Evolutionary conservation across 2,888 invertebrate genomes (phyloP).

Genomic region (Polydrusus pterygomalis): DNA sequence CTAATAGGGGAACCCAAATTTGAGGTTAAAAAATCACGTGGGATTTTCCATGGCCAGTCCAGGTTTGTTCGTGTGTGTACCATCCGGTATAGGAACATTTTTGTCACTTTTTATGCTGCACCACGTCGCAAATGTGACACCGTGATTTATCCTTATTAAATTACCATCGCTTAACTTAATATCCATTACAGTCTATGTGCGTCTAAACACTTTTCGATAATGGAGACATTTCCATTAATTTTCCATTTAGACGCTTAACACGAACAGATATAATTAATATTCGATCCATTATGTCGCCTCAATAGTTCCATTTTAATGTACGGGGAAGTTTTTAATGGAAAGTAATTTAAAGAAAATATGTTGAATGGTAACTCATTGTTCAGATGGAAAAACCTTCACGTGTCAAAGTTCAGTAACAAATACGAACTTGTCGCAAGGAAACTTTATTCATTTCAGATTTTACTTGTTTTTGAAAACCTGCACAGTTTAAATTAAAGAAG

Average conservation of each 20-base stretch:
- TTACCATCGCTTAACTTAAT: not conserved
- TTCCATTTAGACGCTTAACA: constrained; percentile 11
- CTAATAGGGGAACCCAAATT: too few relatives aligned
- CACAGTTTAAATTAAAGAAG: too few relatives aligned
- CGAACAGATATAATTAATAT: constrained; percentile 7
- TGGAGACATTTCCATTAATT: constrained; percentile 12
- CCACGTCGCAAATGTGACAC: not conserved
- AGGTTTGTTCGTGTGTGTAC: too few relatives aligned
- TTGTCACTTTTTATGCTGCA: too few relatives aligned
- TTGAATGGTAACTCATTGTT: not conserved
- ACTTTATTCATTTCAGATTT: too few relatives aligned
- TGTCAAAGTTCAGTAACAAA: too few relatives aligned
- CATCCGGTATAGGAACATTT: too few relatives aligned
- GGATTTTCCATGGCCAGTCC: too few relatives aligned
- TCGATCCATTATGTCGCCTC: not conserved
- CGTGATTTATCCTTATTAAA: not conserved
- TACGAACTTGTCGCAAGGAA: too few relatives aligned
- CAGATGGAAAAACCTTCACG: too few relatives aligned
- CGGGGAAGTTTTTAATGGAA: not conserved
- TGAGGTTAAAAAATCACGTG: too few relatives aligned
- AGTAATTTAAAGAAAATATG: not conserved
- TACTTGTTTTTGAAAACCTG: too few relatives aligned
- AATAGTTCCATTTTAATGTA: not conserved
- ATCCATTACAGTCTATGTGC: constrained; percentile 8
- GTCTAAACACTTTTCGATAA: not conserved